Evolutionary conservation across 2,113 vertebrate genomes (phyloP).

Genomic region (Pangasianodon gigas): DNA sequence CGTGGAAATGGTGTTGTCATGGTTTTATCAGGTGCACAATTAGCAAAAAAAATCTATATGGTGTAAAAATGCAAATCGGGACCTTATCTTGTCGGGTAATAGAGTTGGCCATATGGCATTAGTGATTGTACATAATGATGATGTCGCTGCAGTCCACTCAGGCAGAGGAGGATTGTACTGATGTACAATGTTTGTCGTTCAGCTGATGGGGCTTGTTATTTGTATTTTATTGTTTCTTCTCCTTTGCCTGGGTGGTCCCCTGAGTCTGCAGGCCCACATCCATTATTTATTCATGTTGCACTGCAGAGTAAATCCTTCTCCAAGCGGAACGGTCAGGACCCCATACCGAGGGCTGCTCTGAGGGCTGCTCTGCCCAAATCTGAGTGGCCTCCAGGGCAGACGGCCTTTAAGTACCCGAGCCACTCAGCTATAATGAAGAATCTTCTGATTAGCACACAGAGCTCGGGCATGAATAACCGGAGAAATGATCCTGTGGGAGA

Average conservation of each 20-base stretch:
- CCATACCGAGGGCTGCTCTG: conserved; percentile 2
- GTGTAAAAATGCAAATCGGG: conserved; percentile 42
- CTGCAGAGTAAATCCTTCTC: conserved; percentile 44
- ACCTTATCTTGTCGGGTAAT: conserved; percentile 48
- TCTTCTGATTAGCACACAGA: conserved; percentile 36
- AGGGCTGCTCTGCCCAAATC: conserved; percentile 10
- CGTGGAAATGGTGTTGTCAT: background rate
- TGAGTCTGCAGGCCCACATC: conserved; percentile 9
- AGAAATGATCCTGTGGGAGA: background rate
- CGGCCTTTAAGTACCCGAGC: conserved; percentile 37
- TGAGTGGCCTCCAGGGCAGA: conserved; percentile 24
- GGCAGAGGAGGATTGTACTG: background rate
- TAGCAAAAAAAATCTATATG: conserved; percentile 43
- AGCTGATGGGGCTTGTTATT: conserved; percentile 17
- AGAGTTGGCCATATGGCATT: background rate
- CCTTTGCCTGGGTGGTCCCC: conserved; percentile 12
- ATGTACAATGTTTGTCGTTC: background rate
- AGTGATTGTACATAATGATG: background rate
- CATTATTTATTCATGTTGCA: conserved; percentile 49
- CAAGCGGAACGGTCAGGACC: conserved; percentile 22
- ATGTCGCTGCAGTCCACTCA: background rate
- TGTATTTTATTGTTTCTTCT: conserved; percentile 9
- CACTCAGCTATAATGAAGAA: conserved; percentile 52
- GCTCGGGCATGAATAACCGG: background rate
- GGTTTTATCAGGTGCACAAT: conserved; percentile 42